These are phyloP conservation scores for Idris sp. DNA, from an alignment of 1,140 invertebrate species.

Conservation along the genomic window DNA sequence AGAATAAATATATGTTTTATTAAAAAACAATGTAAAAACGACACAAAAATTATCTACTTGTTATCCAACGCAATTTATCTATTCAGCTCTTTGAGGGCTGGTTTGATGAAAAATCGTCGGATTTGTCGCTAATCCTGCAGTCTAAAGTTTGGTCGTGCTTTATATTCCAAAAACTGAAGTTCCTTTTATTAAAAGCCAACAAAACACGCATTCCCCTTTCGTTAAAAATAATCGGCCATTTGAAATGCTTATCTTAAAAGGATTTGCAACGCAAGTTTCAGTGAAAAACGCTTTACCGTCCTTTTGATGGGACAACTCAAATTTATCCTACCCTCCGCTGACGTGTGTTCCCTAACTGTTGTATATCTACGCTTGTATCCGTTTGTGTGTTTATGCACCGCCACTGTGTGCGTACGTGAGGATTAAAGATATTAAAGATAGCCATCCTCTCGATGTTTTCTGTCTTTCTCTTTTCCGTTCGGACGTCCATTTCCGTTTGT, in stretches of 20 bases:
- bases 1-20: too few relatives aligned
- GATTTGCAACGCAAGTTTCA: slow-evolving; percentile 26
- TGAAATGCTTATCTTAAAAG: slow-evolving; percentile 50
- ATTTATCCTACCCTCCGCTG: slow-evolving; percentile 34
- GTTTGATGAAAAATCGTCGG: too few relatives aligned
- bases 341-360: slow-evolving; percentile 11
- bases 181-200: slow-evolving; percentile 60
- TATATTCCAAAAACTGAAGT: too few relatives aligned
- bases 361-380: slow-evolving; percentile 6
- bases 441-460: slow-evolving; percentile 35
- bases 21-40: too few relatives aligned
- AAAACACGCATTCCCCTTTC: slow-evolving; percentile 62
- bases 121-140: slow-evolving; percentile 2
- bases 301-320: slow-evolving; percentile 37
- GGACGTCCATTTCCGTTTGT: slow-evolving; percentile 18
- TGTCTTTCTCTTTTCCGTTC: slow-evolving; percentile 20
- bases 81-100: too few relatives aligned
- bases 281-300: slow-evolving; percentile 27
- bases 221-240: slow-evolving; percentile 48
- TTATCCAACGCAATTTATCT: too few relatives aligned
- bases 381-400: slow-evolving; percentile 17
- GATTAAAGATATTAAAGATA: slow-evolving; percentile 63
- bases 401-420: slow-evolving; percentile 20
- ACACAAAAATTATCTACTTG: too few relatives aligned
- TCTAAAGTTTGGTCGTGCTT: too few relatives aligned